These are phyloP conservation scores for Argopecten irradians DNA, from an alignment of 1,140 invertebrate species.

Conservation along the genomic window DNA sequence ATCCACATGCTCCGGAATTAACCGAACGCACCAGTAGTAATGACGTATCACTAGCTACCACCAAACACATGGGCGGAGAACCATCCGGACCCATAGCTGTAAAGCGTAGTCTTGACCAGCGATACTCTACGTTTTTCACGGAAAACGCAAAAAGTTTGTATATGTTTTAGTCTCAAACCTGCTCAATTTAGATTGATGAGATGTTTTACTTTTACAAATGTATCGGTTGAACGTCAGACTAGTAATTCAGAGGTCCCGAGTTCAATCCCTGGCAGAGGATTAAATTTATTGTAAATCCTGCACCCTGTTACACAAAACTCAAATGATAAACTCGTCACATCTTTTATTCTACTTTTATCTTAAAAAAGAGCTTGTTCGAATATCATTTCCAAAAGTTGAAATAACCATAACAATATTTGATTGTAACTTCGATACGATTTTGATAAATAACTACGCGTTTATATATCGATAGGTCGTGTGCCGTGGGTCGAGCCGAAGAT, in stretches of 20 bases:
- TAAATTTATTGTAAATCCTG: too few relatives aligned
- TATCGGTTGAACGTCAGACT: too few relatives aligned
- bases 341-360: not conserved
- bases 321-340: not conserved
- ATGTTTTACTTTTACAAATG: not conserved
- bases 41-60: not conserved
- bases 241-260: too few relatives aligned
- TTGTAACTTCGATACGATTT: not conserved
- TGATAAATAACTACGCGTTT: not conserved
- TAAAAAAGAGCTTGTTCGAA: slow-evolving; percentile 24
- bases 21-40: not conserved
- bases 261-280: too few relatives aligned
- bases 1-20: not conserved
- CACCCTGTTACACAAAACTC: too few relatives aligned
- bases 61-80: slow-evolving; percentile 30
- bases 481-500: slow-evolving; percentile 50
- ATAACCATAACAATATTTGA: not conserved
- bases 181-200: not conserved
- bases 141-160: slow-evolving; percentile 40
- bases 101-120: not conserved
- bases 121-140: slow-evolving; percentile 40
- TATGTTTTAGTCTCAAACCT: not conserved
- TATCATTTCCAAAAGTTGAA: not conserved
- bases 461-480: slow-evolving; percentile 27
- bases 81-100: slow-evolving; percentile 34